Base-by-base conservation (phyloP, 2,113 vertebrate genomes). In the Hirundichthys speculiger region DNA sequence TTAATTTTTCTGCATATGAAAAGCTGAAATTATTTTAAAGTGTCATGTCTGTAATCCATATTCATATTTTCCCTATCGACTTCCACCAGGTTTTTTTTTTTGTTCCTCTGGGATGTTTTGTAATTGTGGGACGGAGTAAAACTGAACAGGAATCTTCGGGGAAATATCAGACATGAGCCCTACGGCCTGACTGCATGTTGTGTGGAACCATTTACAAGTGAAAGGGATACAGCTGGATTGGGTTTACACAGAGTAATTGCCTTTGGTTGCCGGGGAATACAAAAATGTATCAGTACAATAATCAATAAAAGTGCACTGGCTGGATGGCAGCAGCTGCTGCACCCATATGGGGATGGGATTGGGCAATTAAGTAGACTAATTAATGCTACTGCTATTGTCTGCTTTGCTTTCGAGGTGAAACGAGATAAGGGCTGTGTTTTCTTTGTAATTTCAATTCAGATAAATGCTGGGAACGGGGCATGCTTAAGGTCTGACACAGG, bases 191-290 rank as follows among this genome's bases (percentile, higher is more conserved):
- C 60, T 77, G 80, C 67, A 25, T 86, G 84, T 89, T 70, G 68
- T 58, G 59, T 38, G 39, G 63, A 81, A 57, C 47, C 64, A 78
- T 86, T 87, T 88, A 75, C 87, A 86, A 77, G 79, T 78, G 77
- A 83, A 78, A 81, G 57, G 73, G 85, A 76, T 78, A 67, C 83
- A 87, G 87, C 84, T 88, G 87, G 73, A 76, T 82, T 40, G 53
- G 69, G 82, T 89, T 85, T 86, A 86, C 80, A 82, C 70, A 75
- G 73, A 80, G 78, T 88, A 90, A 91, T 90, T 88, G 87, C 85
- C 68, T 86, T 59, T 54, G 80, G 81, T 82, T 88, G 79, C 88
- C 39, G 73, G 85, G 88, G 87, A 88, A 84, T 85, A 85, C 79
- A 84, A 68, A 82, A 80, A 77, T 75, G 80, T 83, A 86, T 86